Evolutionary conservation across 2,797 vertebrate genomes (phyloP).

Genomic region (Lutjanus campechanus): DNA sequence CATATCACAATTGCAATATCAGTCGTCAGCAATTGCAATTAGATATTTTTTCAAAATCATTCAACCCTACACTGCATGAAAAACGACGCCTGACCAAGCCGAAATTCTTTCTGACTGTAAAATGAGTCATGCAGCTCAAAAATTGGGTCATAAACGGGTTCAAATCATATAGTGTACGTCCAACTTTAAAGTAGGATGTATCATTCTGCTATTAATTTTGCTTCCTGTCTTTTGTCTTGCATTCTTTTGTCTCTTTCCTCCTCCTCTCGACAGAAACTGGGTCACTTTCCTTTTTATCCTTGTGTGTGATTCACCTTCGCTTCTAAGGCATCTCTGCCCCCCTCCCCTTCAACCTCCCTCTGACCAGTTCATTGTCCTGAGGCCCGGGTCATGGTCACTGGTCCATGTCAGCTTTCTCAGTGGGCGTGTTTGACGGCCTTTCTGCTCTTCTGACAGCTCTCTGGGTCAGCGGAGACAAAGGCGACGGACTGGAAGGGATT

Average conservation of each 20-base stretch:
- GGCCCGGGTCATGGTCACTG: slow-evolving; percentile 86
- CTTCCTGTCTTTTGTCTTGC: slow-evolving; percentile 28
- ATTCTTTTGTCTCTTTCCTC: slow-evolving; percentile 27
- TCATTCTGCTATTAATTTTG: slow-evolving; percentile 12
- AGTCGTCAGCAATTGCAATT: too few species aligned
- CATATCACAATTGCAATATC: too few species aligned
- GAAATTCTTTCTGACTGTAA: too few species aligned
- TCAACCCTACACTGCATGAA: too few species aligned
- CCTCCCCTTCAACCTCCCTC: slow-evolving; percentile 17
- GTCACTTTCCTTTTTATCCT: slow-evolving; percentile 44
- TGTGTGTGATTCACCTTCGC: slow-evolving; percentile 48
- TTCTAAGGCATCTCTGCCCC: slow-evolving; percentile 37
- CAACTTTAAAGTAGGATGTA: slow-evolving; percentile 3
- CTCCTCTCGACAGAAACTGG: slow-evolving; percentile 41
- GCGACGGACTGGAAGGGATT: slow-evolving; percentile 65
- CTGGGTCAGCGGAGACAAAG: slow-evolving; percentile 80
- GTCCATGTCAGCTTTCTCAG: slow-evolving; percentile 89
- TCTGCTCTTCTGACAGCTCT: slow-evolving; percentile 92
- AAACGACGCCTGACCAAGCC: too few species aligned
- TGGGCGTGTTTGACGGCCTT: slow-evolving; percentile 90
- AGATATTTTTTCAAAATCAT: too few species aligned
- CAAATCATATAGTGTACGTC: too few species aligned
- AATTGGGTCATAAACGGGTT: not conserved
- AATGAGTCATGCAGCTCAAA: too few species aligned
- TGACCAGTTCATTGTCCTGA: slow-evolving; percentile 74